These are phyloP conservation scores for Tautogolabrus adspersus DNA, from an alignment of 2,113 vertebrate genomes.

Conservation along the genomic window DNA sequence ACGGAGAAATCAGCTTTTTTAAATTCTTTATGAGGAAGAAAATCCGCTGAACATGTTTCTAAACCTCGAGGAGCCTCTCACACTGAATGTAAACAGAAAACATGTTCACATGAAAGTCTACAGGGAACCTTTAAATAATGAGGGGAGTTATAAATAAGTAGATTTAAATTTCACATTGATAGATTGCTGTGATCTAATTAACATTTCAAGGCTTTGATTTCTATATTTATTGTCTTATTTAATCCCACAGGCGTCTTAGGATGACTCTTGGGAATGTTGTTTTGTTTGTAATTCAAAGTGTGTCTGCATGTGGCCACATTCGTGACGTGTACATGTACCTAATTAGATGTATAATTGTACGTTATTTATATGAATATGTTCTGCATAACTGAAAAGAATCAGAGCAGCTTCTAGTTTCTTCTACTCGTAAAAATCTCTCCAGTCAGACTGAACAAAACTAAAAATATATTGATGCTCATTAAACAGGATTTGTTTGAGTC, in stretches of 20 bases:
- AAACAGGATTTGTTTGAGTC: background rate
- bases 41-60: no score
- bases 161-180: no score
- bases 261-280: background rate
- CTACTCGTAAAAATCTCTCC: slow-evolving; percentile 30
- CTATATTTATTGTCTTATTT: background rate
- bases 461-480: slow-evolving; percentile 11
- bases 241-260: background rate
- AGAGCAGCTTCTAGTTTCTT: slow-evolving; percentile 1
- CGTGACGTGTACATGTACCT: background rate
- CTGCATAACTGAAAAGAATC: slow-evolving; percentile 3
- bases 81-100: no score
- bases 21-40: no score
- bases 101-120: no score
- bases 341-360: background rate
- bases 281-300: background rate
- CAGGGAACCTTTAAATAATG: no score
- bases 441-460: slow-evolving; percentile 20
- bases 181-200: no score
- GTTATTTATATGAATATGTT: background rate
- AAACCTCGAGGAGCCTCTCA: no score
- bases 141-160: no score
- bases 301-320: background rate
- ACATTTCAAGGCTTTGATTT: background rate
- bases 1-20: no score